phyloP scores from a whole-genome alignment of 2,797 vertebrate species.

The Neopelma chrysocephalum region DNA sequence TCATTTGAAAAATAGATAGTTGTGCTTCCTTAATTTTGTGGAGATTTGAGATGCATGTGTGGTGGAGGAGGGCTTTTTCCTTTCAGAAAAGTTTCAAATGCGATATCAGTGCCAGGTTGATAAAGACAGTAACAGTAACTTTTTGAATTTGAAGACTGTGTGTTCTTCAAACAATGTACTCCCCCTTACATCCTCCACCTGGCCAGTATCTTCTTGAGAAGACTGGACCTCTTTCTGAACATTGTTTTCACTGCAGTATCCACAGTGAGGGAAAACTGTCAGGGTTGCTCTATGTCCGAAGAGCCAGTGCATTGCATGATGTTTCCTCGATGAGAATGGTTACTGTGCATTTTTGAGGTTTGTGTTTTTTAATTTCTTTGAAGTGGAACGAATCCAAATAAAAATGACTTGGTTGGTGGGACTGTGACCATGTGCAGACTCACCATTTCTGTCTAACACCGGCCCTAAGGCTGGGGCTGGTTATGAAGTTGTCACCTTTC shows the following conservation, averaged over 20 bases:
- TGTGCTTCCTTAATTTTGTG: background rate
- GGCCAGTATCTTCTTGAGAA: background rate
- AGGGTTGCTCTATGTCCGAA: accelerated
- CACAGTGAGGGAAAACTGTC: background rate
- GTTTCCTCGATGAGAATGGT: background rate
- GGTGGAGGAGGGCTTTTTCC: background rate
- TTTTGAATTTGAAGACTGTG: background rate
- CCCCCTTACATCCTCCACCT: background rate
- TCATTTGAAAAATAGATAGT: background rate
- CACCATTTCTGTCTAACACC: background rate
- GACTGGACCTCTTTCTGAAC: accelerated
- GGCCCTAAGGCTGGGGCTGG: background rate
- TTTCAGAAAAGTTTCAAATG: background rate
- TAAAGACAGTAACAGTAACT: background rate
- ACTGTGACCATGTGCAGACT: background rate
- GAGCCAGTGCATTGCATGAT: background rate
- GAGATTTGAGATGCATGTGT: background rate
- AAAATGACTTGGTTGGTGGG: background rate
- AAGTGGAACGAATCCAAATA: background rate
- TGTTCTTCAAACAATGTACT: background rate
- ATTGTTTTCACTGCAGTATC: background rate
- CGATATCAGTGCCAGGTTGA: background rate
- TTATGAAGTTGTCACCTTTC: background rate
- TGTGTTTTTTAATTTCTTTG: background rate
- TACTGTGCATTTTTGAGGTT: background rate